Evolutionary conservation across 2,888 invertebrate genomes (phyloP), one percentile per base, ranked within the genome.

Genomic region (Drosophila histrio): DNA sequence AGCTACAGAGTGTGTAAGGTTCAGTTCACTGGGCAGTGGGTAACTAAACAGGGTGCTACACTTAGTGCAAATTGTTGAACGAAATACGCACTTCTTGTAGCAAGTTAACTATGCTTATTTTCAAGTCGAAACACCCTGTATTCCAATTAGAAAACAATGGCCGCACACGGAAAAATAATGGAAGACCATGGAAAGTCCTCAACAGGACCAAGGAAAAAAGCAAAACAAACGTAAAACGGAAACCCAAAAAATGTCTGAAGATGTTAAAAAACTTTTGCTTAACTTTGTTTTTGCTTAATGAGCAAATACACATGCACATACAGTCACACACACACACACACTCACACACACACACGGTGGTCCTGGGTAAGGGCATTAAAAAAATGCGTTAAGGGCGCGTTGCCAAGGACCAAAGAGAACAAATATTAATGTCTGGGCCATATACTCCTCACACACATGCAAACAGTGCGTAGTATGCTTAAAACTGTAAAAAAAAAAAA

Each of bases 241-340:
- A 87, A 79, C 83, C 73, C 83, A 77, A 79, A 85, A 83, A 88
- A 81, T 69, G 79, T 88, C 88, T 82, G 80, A 88, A 85, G 87
- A 82, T 80, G 82, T 67, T 77, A 74, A 84, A 77, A 89, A 86
- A 83, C 72, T 81, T 87, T 81, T 77, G 73, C 82, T 70, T 70
- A 88, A 88, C 85, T 89, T 89, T 87, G 87, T 87, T 89, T 89
- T 89, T 88, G 88, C 89, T 85, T 89, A 88, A 88, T 88, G 89
- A 88, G 88, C 88, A 89, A 89, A 88, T 85, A 88, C 73, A 76
- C 69, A 77, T 60, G 73, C 63, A 77, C 49, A 62, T 50, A 50
- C 64, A 59, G 28, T 32, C 58, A 52, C 59, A 58, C 59, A 57
- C 56, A 61, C 49, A 66, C 21, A 60, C 58, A 46, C 38, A 24